Conservation (phyloP, 2,113 vertebrate genomes). For the Labeo catla region DNA sequence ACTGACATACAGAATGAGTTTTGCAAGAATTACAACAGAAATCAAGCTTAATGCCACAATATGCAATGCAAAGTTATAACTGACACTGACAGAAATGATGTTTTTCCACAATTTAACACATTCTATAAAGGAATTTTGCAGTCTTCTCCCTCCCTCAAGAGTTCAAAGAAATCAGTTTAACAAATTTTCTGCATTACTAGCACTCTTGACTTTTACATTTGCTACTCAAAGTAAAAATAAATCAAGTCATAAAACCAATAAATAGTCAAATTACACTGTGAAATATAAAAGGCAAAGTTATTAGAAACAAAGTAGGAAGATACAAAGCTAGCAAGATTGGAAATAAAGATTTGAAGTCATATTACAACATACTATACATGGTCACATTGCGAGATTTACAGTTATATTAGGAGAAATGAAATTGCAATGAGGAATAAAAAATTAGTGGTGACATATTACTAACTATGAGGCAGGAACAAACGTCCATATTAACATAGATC, state of each 20-base stretch:
- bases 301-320: background rate
- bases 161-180: background rate
- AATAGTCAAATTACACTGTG: background rate
- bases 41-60: background rate
- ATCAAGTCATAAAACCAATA: background rate
- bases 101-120: background rate
- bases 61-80: background rate
- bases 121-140: background rate
- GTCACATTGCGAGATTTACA: background rate
- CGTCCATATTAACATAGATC: background rate
- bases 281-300: background rate
- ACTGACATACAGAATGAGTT: background rate
- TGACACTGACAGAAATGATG: background rate
- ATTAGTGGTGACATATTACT: background rate
- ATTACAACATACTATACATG: background rate
- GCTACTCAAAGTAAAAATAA: background rate
- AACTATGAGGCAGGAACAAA: background rate
- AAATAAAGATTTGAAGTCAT: background rate
- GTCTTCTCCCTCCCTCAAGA: background rate
- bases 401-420: background rate
- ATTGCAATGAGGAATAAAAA: background rate
- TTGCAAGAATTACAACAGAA: background rate
- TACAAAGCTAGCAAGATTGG: background rate
- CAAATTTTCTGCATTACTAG: background rate
- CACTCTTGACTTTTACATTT: background rate